Evolutionary conservation across 2,113 vertebrate genomes (phyloP).

Genomic region (Thalassarche chlororhynchos): DNA sequence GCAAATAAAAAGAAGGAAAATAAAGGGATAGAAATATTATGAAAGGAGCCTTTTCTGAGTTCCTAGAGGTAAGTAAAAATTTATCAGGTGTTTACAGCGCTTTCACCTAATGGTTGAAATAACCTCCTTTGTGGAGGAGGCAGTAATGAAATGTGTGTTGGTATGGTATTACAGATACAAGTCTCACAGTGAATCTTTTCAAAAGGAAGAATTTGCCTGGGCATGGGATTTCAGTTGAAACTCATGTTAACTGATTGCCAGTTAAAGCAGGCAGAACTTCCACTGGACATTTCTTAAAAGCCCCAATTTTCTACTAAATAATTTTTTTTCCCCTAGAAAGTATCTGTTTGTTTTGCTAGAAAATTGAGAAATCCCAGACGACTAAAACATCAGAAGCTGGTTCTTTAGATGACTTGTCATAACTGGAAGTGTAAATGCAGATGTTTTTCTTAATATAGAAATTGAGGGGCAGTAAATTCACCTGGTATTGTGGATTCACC

Average conservation of each 20-base stretch:
- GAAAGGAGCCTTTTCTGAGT: not conserved
- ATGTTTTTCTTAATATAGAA: not conserved
- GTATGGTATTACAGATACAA: not conserved
- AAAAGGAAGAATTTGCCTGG: not conserved
- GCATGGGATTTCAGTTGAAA: no score
- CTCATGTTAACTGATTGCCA: accelerated
- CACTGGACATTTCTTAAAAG: not conserved
- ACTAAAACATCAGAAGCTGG: not conserved
- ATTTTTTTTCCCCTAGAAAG: not conserved
- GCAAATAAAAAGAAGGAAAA: not conserved
- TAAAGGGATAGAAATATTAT: not conserved
- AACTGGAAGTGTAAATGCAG: not conserved
- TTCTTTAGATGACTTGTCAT: not conserved
- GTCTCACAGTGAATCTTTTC: not conserved
- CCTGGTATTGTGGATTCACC: not conserved
- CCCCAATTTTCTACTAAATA: not conserved
- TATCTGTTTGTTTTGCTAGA: not conserved
- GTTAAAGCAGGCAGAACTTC: not conserved
- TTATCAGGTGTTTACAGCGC: not conserved
- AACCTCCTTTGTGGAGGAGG: not conserved
- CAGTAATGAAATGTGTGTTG: not conserved
- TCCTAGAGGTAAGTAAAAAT: not conserved
- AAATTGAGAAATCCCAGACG: not conserved
- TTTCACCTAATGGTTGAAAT: not conserved
- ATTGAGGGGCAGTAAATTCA: not conserved